Evolutionary conservation across 2,888 invertebrate species (phyloP).

Genomic region (Monoplex corrugatus): DNA sequence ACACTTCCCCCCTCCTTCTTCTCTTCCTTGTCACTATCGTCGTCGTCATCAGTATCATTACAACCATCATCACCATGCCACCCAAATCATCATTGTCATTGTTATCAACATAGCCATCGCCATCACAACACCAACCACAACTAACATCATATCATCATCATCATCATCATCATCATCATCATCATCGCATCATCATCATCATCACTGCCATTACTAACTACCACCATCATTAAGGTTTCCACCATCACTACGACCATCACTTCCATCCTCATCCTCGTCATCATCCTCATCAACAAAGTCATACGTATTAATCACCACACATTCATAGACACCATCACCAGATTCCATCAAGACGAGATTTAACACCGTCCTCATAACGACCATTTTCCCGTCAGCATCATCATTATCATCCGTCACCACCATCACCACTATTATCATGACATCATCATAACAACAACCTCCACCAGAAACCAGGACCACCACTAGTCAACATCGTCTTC

Average conservation of each 20-base stretch:
- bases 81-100: neutral
- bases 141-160: conserved; percentile 23
- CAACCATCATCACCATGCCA: no score
- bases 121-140: no score
- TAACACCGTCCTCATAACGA: no score
- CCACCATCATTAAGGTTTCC: conserved; percentile 38
- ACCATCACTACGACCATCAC: conserved; percentile 35
- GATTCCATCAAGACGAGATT: no score
- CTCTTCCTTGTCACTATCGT: conserved; percentile 37
- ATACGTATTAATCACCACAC: no score
- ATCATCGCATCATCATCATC: conserved; percentile 27
- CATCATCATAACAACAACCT: no score
- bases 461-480: no score
- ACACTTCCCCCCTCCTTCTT: conserved; percentile 5
- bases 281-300: neutral
- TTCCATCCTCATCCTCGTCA: conserved; percentile 29
- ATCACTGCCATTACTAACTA: conserved; percentile 21
- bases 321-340: no score
- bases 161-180: neutral
- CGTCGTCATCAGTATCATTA: conserved; percentile 39
- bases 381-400: conserved; percentile 20
- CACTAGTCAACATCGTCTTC: no score
- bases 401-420: conserved; percentile 29
- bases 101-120: neutral
- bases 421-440: conserved; percentile 42